A percentile compares a stretch with the other conserved stretches of the same genome.
These are phyloP conservation scores for Etheostoma spectabile DNA, from an alignment of 2,113 vertebrate genomes.

Conservation along the genomic window DNA sequence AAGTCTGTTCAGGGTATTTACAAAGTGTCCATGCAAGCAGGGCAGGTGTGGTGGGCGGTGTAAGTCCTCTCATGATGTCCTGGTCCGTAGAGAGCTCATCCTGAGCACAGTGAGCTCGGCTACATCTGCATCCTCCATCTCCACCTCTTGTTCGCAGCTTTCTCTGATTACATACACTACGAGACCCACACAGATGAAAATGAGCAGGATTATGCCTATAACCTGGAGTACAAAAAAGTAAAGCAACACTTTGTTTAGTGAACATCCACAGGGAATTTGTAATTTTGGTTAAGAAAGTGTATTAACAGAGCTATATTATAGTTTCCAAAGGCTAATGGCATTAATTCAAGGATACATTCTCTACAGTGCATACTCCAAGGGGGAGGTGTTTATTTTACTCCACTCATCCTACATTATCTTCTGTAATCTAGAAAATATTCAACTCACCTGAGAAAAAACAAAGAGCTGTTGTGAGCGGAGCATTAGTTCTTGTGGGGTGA, in stretches of 20 bases:
- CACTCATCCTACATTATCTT: neutral
- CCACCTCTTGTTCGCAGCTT: constrained; percentile 78
- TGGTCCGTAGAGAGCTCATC: constrained; percentile 76
- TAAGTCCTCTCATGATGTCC: constrained; percentile 73
- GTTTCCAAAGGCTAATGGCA: neutral
- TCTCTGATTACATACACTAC: constrained; percentile 83
- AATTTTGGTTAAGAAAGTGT: neutral
- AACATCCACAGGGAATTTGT: neutral
- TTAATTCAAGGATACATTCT: neutral
- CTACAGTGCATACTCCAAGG: neutral
- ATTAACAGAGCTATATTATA: neutral
- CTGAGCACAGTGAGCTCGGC: constrained; percentile 80
- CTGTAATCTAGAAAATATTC: neutral
- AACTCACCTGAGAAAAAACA: constrained; percentile 83
- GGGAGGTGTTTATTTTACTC: constrained; percentile 1
- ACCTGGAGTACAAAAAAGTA: constrained; percentile 69
- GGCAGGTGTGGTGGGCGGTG: constrained; percentile 38
- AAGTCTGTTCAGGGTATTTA: constrained; percentile 57
- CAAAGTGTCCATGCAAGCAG: constrained; percentile 52
- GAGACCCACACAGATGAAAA: constrained; percentile 84
- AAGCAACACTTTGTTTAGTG: constrained; percentile 48
- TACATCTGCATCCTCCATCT: constrained; percentile 78
- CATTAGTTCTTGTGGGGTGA: constrained; percentile 79
- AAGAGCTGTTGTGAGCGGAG: constrained; percentile 81
- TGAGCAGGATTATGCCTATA: constrained; percentile 83